A percentile compares a stretch with the other conserved stretches of the same genome.
Evolutionary conservation across 1,140 invertebrate species (phyloP).

Genomic region (Dendroctonus ponderosae): DNA sequence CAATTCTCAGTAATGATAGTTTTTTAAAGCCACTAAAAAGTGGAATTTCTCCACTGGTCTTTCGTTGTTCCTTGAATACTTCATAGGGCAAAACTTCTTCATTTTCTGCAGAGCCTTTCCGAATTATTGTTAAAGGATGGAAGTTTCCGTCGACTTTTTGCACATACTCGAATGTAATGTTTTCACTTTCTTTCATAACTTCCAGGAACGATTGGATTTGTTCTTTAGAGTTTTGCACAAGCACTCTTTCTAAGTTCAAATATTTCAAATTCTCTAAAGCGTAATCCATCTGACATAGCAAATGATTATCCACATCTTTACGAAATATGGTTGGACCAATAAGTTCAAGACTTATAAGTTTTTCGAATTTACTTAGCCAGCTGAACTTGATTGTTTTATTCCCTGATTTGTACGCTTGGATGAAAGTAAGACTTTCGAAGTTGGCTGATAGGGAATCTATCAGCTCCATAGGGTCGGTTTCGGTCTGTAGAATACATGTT

Average conservation of each 20-base stretch:
- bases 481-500: conserved; percentile 58
- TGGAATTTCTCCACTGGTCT: conserved; percentile 53
- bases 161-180: conserved; percentile 46
- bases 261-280: conserved; percentile 50
- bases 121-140: conserved; percentile 45
- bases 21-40: conserved; percentile 59
- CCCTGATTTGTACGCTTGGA: conserved; percentile 52
- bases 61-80: conserved; percentile 55
- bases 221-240: conserved; percentile 47
- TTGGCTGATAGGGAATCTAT: conserved; percentile 55
- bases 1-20: conserved; percentile 59
- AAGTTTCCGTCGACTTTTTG: conserved; percentile 42
- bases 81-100: conserved; percentile 65
- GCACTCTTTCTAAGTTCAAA: conserved; percentile 53
- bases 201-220: conserved; percentile 45
- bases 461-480: conserved; percentile 51
- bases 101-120: conserved; percentile 41
- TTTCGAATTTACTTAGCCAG: conserved; percentile 55
- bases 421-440: conserved; percentile 56
- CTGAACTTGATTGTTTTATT: conserved; percentile 57
- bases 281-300: conserved; percentile 51
- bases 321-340: conserved; percentile 54
- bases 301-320: conserved; percentile 39
- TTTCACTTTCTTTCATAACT: conserved; percentile 41
- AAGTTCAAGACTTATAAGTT: conserved; percentile 60